These are phyloP conservation scores for Raja brachyura DNA, from an alignment of 2,113 vertebrate genomes.

Conservation along the genomic window DNA sequence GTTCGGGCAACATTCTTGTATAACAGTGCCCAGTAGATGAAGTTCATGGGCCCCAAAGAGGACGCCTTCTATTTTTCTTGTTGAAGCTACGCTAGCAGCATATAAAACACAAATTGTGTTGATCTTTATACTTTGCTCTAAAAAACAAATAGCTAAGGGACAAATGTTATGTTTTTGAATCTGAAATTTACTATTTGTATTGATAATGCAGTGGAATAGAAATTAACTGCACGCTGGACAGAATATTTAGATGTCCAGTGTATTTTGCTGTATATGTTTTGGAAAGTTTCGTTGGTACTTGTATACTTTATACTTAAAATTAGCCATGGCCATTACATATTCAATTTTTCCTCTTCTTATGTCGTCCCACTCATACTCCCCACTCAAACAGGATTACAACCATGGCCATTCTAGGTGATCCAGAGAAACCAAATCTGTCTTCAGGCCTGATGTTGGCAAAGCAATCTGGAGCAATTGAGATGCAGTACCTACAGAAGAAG, in stretches of 20 bases:
- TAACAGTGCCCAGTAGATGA: too few species aligned
- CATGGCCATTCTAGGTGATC: conserved; percentile 74
- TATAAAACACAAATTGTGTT: background rate
- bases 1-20: too few species aligned
- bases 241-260: background rate
- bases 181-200: background rate
- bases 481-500: conserved; percentile 69
- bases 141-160: background rate
- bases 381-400: conserved; percentile 60
- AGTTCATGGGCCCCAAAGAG: too few species aligned
- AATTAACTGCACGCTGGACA: background rate
- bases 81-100: background rate
- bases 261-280: background rate
- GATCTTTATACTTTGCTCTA: background rate
- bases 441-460: conserved; percentile 73
- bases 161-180: background rate
- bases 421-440: conserved; percentile 62
- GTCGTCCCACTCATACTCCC: background rate
- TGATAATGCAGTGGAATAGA: background rate
- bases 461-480: conserved; percentile 67
- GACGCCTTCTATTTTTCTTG: too few species aligned
- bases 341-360: conserved; percentile 39
- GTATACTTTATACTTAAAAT: background rate
- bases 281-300: background rate
- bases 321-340: background rate